phyloP scores from a whole-genome alignment of 2,888 invertebrate genomes.

The Schrankia costaestrigalis region DNA sequence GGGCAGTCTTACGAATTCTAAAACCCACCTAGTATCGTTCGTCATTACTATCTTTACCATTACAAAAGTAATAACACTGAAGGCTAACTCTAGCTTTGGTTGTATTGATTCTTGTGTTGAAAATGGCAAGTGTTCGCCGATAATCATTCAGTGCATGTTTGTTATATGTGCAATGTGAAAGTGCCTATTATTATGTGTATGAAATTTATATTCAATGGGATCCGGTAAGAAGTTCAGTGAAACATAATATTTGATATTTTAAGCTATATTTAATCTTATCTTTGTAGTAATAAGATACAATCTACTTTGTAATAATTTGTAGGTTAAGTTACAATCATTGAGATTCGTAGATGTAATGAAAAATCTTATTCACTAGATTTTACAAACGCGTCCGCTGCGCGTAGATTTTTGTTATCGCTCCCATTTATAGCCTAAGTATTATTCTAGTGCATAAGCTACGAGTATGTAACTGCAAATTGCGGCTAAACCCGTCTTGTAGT shows the following conservation, averaged over 20 bases:
- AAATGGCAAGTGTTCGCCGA: conserved; percentile 13
- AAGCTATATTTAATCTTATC: conserved; percentile 3
- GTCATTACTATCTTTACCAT: conserved; percentile 39
- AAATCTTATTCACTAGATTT: too few relatives aligned
- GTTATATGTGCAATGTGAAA: conserved; percentile 30
- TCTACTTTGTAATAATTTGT: too few relatives aligned
- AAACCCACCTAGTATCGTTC: conserved; percentile 37
- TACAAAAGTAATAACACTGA: conserved; percentile 35
- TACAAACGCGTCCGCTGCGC: too few relatives aligned
- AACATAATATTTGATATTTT: too few relatives aligned
- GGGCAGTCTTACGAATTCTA: conserved; percentile 28
- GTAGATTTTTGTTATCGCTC: too few relatives aligned
- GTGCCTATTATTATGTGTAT: conserved; percentile 46
- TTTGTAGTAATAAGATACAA: not conserved
- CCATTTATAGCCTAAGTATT: too few relatives aligned
- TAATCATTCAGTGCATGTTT: too few relatives aligned
- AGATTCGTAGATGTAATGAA: too few relatives aligned
- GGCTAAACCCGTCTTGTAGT: too few relatives aligned
- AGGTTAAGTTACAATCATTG: too few relatives aligned
- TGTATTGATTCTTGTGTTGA: conserved; percentile 7
- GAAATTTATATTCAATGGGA: conserved; percentile 47
- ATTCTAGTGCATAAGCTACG: too few relatives aligned
- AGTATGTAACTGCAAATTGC: too few relatives aligned
- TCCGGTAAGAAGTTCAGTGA: conserved; percentile 39
- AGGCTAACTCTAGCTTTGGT: conserved; percentile 14